Conservation (phyloP, 2,888 invertebrate genomes). For the Cancer borealis region DNA sequence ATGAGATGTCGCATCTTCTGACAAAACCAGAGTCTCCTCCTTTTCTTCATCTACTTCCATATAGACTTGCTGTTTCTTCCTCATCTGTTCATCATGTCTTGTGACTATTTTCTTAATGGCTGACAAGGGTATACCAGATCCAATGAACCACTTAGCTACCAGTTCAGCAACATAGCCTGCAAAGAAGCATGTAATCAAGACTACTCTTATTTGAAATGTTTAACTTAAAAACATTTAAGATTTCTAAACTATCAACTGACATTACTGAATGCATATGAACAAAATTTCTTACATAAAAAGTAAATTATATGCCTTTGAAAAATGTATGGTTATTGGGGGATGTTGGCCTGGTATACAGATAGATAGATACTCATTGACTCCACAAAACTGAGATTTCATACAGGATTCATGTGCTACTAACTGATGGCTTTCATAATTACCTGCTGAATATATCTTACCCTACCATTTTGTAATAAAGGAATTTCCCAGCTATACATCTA, state of each 20-base stretch:
- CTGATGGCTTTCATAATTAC: too few relatives aligned
- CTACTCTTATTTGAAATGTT: too few relatives aligned
- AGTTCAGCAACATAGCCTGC: constrained; percentile 93
- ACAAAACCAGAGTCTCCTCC: background rate
- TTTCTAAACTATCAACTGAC: background rate
- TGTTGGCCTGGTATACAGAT: too few relatives aligned
- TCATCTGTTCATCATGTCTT: constrained; percentile 52
- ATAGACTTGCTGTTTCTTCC: constrained; percentile 3
- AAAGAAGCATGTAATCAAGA: constrained; percentile 78
- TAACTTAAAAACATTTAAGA: background rate
- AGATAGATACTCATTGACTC: too few relatives aligned
- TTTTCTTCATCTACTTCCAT: constrained; percentile 23
- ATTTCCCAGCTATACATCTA: too few relatives aligned
- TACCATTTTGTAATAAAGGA: too few relatives aligned
- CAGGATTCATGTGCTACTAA: too few relatives aligned
- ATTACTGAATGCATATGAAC: background rate
- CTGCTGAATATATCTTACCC: too few relatives aligned
- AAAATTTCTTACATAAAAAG: background rate
- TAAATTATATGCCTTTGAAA: too few relatives aligned
- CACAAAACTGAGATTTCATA: too few relatives aligned
- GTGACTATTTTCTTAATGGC: constrained; percentile 44
- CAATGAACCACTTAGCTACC: constrained; percentile 90
- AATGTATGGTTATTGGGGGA: too few relatives aligned
- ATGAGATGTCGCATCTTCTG: background rate
- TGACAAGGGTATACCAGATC: constrained; percentile 57